Base-by-base conservation (phyloP, 2,113 vertebrate species). In the Equus quagga region DNA sequence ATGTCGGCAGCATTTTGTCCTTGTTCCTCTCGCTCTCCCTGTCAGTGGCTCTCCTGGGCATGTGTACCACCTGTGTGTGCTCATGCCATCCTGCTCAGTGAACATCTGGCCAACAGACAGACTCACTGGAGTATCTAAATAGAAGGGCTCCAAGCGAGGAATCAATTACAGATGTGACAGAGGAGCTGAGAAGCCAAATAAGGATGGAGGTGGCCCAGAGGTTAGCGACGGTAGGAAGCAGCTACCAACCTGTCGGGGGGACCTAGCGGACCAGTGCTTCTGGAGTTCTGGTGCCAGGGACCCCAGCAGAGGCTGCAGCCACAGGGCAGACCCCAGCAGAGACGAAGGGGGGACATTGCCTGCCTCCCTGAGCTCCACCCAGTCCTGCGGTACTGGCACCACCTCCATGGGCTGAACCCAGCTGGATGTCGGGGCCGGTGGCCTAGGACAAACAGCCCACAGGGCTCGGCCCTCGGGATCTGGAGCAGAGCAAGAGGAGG, bases 221-320 rank as follows among this genome's bases (percentile, higher is more conserved):
- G 11, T 19, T 26, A 21, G 54, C 78, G 26, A 23, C 1, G 1
- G 51, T 19, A n/a, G 65, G 65, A 69, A 33, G 65, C 65, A 23
- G 76, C 5, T n/a, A 56, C 51, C 51, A 14, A 12, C 51, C 51
- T 14, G 51, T 13, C 14, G 13, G 51, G 51, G 51, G 13, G 51
- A 54, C 51, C 51, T 54, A 54, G 51, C 13, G 51, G 18, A 23
- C 12, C 70, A 73, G 70, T 5, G 13, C 26, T 3, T 13, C 62
- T 0, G 26, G 6, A 44, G 23, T 2, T 2, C 5, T 24, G 70
- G 41, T 24, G 13, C n/a, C 54, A 2, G 21, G 78, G 33, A 14
- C 33, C 33, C 54, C 21, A 3, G 23, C 11, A 12, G 78, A 15
- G 8, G 21, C 19, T 24, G 19, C 21, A 15, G 33, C 76, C 76